phyloP scores from a whole-genome alignment of 2,797 vertebrate genomes.

The Delichon dasypus region DNA sequence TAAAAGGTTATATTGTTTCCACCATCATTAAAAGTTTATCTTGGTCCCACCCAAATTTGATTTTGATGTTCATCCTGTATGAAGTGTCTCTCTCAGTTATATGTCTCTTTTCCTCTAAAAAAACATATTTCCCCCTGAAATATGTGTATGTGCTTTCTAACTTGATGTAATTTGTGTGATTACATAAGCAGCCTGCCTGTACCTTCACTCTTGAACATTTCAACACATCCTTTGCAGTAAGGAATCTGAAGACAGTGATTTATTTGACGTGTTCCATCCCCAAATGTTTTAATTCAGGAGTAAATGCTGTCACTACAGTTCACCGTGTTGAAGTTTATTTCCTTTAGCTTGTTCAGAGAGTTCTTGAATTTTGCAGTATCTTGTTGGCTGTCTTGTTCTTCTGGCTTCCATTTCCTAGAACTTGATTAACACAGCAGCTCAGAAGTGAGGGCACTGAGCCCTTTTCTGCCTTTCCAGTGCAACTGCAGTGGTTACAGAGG shows the following conservation, averaged over 20 bases:
- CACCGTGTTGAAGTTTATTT: background rate
- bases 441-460: background rate
- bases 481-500: background rate
- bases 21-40: background rate
- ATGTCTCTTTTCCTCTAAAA: background rate
- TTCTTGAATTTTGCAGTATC: background rate
- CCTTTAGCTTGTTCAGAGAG: background rate
- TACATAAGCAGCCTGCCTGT: background rate
- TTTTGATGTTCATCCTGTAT: background rate
- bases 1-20: background rate
- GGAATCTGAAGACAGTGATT: background rate
- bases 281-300: background rate
- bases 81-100: background rate
- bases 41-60: background rate
- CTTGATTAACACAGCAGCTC: background rate
- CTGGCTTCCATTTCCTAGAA: background rate
- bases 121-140: background rate
- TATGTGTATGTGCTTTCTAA: background rate
- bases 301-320: background rate
- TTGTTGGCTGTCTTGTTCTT: background rate
- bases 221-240: background rate
- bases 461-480: background rate
- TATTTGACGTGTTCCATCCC: background rate
- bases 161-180: background rate
- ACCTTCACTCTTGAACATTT: conserved; percentile 6